Evolutionary conservation across 2,113 vertebrate genomes (phyloP).

Genomic region (Xiphophorus hellerii): DNA sequence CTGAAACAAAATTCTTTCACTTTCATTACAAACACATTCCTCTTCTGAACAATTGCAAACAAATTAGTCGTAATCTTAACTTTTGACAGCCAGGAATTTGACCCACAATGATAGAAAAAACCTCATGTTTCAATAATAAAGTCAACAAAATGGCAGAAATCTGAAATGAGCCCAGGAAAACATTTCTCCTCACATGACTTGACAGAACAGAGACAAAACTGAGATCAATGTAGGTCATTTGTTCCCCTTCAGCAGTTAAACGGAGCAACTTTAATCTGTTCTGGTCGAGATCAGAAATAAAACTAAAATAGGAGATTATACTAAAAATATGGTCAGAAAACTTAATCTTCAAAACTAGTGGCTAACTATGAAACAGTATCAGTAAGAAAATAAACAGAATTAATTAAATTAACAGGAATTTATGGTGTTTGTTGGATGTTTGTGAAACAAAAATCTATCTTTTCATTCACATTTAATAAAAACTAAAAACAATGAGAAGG

Average conservation of each 20-base stretch:
- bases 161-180: slow-evolving; percentile 21
- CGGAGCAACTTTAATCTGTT: slow-evolving; percentile 45
- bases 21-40: slow-evolving; percentile 47
- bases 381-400: too few relatives aligned
- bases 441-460: too few relatives aligned
- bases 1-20: slow-evolving; percentile 51
- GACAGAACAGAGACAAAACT: slow-evolving; percentile 43
- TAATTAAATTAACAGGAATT: too few relatives aligned
- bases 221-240: slow-evolving; percentile 69
- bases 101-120: neutral
- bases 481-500: too few relatives aligned
- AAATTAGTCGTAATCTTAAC: slow-evolving; percentile 16
- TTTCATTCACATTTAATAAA: too few relatives aligned
- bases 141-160: slow-evolving; percentile 10
- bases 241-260: slow-evolving; percentile 66
- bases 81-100: slow-evolving; percentile 8
- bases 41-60: slow-evolving; percentile 39
- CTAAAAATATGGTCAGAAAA: slow-evolving; percentile 13
- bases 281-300: slow-evolving; percentile 29
- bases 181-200: slow-evolving; percentile 56
- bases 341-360: neutral
- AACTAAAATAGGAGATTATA: slow-evolving; percentile 21
- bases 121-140: slow-evolving; percentile 2
- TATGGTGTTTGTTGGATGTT: too few relatives aligned
- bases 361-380: neutral